Evolutionary conservation across 1,140 invertebrate species (phyloP).

Genomic region (Anastatus disparis): DNA sequence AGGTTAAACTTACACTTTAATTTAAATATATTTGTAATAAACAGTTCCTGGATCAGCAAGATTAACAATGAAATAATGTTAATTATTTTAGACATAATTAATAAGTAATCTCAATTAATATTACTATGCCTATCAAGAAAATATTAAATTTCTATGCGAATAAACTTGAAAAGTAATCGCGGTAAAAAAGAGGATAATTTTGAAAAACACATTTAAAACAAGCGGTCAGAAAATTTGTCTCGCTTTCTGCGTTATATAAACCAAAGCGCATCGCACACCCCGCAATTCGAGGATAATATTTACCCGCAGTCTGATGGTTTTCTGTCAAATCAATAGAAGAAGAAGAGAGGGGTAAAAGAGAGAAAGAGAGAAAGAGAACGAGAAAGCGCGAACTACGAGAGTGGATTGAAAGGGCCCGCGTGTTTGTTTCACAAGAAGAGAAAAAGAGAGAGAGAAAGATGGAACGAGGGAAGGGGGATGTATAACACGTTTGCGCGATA

Average conservation of each 20-base stretch:
- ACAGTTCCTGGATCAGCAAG: too few species aligned
- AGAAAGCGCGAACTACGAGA: neutral
- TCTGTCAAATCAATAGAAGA: constrained; percentile 21
- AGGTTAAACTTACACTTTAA: too few species aligned
- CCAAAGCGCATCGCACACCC: neutral
- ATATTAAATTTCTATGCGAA: too few species aligned
- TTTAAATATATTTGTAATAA: too few species aligned
- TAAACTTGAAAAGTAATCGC: too few species aligned
- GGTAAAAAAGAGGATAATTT: neutral
- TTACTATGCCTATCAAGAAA: too few species aligned
- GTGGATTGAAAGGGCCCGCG: constrained; percentile 12
- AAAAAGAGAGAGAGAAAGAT: neutral
- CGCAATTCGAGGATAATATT: constrained; percentile 14
- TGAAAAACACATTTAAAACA: too few species aligned
- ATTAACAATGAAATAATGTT: too few species aligned
- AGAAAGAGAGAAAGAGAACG: neutral
- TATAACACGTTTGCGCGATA: constrained; percentile 16
- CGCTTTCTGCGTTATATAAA: too few species aligned
- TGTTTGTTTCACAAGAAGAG: neutral
- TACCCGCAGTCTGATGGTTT: constrained; percentile 27
- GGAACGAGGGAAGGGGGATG: neutral
- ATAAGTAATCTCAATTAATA: too few species aligned
- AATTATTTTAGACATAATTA: too few species aligned
- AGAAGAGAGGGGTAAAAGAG: neutral
- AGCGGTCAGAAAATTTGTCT: neutral